phyloP scores from a whole-genome alignment of 1,140 invertebrate genomes.

The Diachasmimorpha longicaudata region DNA sequence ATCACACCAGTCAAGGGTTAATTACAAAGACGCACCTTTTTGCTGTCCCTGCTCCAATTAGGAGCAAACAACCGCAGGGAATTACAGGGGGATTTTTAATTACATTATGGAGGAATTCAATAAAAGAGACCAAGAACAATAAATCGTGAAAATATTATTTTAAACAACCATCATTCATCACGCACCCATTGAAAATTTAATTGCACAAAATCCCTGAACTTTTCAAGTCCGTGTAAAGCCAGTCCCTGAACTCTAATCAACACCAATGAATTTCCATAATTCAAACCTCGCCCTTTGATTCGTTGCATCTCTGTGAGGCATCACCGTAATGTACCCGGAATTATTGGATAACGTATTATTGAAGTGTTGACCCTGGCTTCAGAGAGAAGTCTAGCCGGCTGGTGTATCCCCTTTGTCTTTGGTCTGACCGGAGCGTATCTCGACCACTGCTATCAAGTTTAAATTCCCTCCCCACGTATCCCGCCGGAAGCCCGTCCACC shows the following conservation, averaged over 20 bases:
- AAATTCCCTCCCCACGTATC: neutral
- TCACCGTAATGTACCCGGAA: neutral
- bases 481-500: too few species aligned
- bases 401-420: neutral
- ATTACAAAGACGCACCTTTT: conserved; percentile 16
- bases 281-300: neutral
- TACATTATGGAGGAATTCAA: neutral
- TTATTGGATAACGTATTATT: neutral
- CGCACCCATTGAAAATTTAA: too few species aligned
- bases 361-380: neutral
- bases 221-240: too few species aligned
- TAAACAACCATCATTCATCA: too few species aligned
- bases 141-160: too few species aligned
- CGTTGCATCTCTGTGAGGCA: neutral
- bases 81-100: neutral
- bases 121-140: neutral
- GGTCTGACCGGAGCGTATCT: neutral
- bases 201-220: too few species aligned
- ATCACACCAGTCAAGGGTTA: conserved; percentile 31
- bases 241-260: neutral
- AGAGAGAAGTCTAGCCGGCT: neutral
- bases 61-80: neutral
- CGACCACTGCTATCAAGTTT: neutral
- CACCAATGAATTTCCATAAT: neutral
- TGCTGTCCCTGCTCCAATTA: conserved; percentile 16